Evolutionary conservation across 2,113 vertebrate genomes (phyloP), one percentile per base, ranked within the genome.

Genomic region (Psittacara wagleri): DNA sequence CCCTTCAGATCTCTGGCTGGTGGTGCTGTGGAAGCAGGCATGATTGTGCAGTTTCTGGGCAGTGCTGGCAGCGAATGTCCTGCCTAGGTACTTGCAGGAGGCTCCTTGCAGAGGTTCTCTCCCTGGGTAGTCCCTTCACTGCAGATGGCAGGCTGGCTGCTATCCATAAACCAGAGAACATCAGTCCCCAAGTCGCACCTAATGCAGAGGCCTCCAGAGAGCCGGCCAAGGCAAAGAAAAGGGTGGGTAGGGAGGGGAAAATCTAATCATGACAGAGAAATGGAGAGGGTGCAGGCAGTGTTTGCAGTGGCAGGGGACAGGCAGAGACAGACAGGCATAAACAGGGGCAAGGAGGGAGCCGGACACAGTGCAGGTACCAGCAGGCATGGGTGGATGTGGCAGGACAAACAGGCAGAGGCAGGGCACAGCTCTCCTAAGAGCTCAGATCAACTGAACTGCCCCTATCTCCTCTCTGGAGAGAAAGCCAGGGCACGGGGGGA

Each of bases 1-100:
- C 28, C 67, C 24, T 88, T 62, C 69, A 66, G 28, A 31, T 27
- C 44, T 43, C 44, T 74, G 63, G 16, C 29, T 73, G 59, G 62
- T 16, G 17, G 33, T 77, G 79, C 75, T 77, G 31, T 48, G 61
- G n/a, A 90, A 54, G 37, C 82, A 83, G 79, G 74, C 2, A 1
- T 95, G 94, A 97, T 75, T 84, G 73, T 95, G 94, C 95, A 95
- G 86, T 94, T 95, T 96, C 69, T 94, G 80, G 73, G 86, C 83
- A 75, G 55, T 7, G 76, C 76, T 75, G 68, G 83, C 85, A 96
- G 79, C 4, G 0, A 59, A 23, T 8, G 4, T 41, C 76, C 75
- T 88, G 88, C 72, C 31, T 19, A 19, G 41, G 22, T 43, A 5
- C 46, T 83, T 86, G 66, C 76, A 93, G 51, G 35, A 95, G 24